Conservation (phyloP, 2,113 vertebrate genomes). For the Anhinga rufa region DNA sequence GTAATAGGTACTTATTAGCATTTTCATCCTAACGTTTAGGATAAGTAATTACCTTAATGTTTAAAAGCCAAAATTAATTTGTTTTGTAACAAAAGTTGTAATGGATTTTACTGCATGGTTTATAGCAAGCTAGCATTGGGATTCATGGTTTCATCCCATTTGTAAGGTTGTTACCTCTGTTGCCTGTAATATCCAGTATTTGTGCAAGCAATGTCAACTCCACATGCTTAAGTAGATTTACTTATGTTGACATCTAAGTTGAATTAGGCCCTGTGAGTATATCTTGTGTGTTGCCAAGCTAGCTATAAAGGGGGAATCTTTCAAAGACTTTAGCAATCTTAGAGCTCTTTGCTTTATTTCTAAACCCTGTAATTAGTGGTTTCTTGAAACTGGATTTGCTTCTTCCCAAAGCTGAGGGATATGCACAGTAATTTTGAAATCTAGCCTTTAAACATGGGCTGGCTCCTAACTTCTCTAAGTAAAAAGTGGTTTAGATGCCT, state of each 20-base stretch:
- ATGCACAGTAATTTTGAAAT: neutral
- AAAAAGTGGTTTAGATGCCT: neutral
- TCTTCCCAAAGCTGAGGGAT: neutral
- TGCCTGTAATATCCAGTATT: neutral
- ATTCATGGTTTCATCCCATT: neutral
- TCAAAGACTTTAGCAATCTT: neutral
- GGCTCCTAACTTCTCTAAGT: neutral
- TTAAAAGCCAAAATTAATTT: neutral
- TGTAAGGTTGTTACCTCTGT: neutral
- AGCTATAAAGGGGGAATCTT: neutral
- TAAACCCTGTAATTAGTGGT: constrained; percentile 39
- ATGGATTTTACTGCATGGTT: neutral
- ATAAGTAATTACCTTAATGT: neutral
- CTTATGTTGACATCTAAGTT: neutral
- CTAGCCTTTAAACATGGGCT: neutral
- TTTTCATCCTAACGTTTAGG: neutral
- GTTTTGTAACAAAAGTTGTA: neutral
- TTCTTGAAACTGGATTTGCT: constrained; percentile 43
- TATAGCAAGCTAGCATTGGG: neutral
- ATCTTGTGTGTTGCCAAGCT: neutral
- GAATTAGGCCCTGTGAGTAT: neutral
- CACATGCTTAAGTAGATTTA: neutral
- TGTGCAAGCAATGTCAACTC: neutral
- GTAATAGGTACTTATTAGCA: neutral
- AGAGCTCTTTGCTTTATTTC: neutral